Evolutionary conservation across 2,113 vertebrate genomes (phyloP).

Genomic region (Menura novaehollandiae): DNA sequence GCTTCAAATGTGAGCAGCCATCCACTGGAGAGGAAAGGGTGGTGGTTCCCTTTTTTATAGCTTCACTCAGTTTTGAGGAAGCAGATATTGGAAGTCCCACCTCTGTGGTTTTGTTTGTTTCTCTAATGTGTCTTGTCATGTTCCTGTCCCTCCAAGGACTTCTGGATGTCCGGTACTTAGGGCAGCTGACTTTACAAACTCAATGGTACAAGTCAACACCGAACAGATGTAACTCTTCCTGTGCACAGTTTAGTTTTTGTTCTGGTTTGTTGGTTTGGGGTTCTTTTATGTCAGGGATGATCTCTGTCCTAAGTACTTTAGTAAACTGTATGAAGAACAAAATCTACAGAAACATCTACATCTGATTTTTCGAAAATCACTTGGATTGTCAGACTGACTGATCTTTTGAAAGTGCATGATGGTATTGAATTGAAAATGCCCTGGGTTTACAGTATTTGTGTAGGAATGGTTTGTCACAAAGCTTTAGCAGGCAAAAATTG

Average conservation of each 20-base stretch:
- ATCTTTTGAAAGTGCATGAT: background rate
- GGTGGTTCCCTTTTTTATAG: background rate
- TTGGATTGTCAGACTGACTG: background rate
- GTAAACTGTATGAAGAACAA: background rate
- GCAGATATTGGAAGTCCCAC: background rate
- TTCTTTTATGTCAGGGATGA: background rate
- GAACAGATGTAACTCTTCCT: background rate
- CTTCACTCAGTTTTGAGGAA: slow-evolving; percentile 1
- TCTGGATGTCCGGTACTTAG: background rate
- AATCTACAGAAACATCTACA: background rate
- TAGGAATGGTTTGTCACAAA: background rate
- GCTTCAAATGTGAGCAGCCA: background rate
- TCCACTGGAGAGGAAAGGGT: background rate
- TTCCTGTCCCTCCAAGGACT: background rate
- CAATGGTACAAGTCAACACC: background rate
- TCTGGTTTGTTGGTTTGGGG: background rate
- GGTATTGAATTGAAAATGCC: background rate
- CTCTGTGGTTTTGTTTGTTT: background rate
- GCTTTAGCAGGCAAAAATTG: background rate
- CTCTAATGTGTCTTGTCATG: background rate
- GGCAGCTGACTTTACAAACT: background rate
- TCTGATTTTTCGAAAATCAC: background rate
- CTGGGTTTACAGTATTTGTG: background rate
- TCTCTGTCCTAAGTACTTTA: background rate
- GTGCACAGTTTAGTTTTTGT: background rate